Evolutionary conservation across 2,113 vertebrate genomes (phyloP).

Genomic region (Cyprinodon tularosa): DNA sequence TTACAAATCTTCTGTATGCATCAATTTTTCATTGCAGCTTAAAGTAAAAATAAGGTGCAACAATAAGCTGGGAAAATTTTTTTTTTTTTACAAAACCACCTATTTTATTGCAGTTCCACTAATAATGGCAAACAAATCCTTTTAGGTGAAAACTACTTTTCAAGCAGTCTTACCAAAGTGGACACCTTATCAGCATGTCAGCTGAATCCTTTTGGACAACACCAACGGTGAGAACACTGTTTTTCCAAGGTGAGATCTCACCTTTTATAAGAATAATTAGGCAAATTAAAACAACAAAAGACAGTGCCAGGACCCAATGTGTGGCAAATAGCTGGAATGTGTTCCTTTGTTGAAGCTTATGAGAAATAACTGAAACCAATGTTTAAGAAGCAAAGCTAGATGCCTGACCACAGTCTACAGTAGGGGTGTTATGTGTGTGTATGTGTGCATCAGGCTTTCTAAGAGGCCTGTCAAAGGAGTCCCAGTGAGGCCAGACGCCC

Average conservation of each 20-base stretch:
- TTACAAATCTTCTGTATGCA: no score
- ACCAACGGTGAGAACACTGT: neutral
- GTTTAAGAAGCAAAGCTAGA: conserved; percentile 1
- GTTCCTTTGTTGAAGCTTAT: neutral
- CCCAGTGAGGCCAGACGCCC: conserved; percentile 51
- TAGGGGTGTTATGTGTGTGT: neutral
- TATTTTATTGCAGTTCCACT: no score
- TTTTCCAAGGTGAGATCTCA: neutral
- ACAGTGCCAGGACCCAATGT: neutral
- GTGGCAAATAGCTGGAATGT: neutral
- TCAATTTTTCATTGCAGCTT: no score
- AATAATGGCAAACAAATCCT: no score
- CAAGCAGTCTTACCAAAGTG: no score
- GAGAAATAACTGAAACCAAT: conserved; percentile 1
- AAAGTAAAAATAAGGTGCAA: no score
- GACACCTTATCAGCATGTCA: no score
- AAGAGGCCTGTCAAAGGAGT: conserved; percentile 51
- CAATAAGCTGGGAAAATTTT: no score
- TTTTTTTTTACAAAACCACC: no score
- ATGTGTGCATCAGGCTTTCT: conserved; percentile 22
- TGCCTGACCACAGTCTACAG: conserved; percentile 7
- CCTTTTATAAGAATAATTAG: neutral
- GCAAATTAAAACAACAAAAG: neutral
- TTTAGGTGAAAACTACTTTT: no score
- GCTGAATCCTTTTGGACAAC: neutral